Conservation (phyloP, 2,888 invertebrate species). For the Andrena chrysosceles region DNA sequence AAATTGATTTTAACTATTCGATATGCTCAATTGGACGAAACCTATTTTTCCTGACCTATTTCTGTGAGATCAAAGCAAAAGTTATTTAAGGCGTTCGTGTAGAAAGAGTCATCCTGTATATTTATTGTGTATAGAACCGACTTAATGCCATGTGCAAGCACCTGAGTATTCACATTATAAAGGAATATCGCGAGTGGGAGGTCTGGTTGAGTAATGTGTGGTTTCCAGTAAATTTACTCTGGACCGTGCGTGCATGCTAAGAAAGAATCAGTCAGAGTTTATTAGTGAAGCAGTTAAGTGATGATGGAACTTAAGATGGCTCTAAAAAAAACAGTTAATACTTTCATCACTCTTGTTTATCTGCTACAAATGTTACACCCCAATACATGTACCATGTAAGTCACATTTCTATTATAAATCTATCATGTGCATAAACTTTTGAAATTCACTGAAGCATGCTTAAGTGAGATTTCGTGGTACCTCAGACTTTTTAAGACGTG, state of each 20-base stretch:
- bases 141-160: conserved; percentile 41
- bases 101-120: not conserved
- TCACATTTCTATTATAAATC: conserved; percentile 28
- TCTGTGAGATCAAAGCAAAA: not conserved
- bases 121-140: conserved; percentile 46
- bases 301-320: conserved; percentile 76
- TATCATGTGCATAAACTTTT: not conserved
- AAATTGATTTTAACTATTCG: not conserved
- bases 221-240: conserved; percentile 77
- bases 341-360: conserved; percentile 50
- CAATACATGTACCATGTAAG: conserved; percentile 65
- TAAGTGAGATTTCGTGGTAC: not conserved
- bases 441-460: not conserved
- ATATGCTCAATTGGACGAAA: not conserved
- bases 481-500: not conserved
- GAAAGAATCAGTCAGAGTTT: conserved; percentile 76
- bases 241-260: conserved; percentile 68
- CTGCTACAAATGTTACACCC: conserved; percentile 26
- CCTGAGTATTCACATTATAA: conserved; percentile 60
- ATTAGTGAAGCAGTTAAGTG: conserved; percentile 76
- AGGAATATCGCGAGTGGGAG: conserved; percentile 77
- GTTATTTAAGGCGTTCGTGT: not conserved
- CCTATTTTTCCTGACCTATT: not conserved
- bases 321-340: conserved; percentile 64
- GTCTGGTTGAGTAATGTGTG: conserved; percentile 76